Evolutionary conservation across 2,113 vertebrate species (phyloP), one percentile per base, ranked within the genome.

Genomic region (Zootoca vivipara): DNA sequence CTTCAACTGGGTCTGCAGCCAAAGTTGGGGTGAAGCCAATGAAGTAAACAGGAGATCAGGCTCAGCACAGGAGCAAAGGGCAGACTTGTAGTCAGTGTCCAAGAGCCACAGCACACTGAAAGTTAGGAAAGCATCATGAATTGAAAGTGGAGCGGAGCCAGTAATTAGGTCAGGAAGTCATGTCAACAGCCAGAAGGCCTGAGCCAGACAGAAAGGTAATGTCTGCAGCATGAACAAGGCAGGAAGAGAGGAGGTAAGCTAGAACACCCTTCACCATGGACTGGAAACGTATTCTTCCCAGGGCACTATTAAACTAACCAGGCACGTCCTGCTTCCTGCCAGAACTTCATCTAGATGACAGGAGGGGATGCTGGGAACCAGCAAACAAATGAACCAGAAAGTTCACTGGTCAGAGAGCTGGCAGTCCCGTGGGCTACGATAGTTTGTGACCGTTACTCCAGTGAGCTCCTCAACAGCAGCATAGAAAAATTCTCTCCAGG

Each of bases 131-230:
- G 77, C 64, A 79, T 56, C 33, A 2, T 86, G 64, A 42, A 24
- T 35, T n/a, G 30, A 74, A 75, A 65, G 79, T 30, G 77, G 58
- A 83, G n/a, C 28, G 52, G 40, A 67, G 80, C 38, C 80, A 88
- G 24, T 77, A 67, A 83, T 40, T 74, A 56, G 80, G 72, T 88
- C 70, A 88, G 38, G 87, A 77, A 83, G 80, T 83, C 87, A 88
- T 77, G 72, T 88, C 58, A 83, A 88, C 58, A 88, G 80, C 30
- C 80, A 65, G 83, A 83, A 77, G 33, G 40, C 40, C 33, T 28
- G 16, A 77, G 62, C 70, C 87, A 77, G n/a, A 64, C 4, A 77
- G 24, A 33, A 75, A 77, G 87, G 38, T 87, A 73, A 83, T 88
- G 70, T 65, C 70, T 77, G 30, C 69, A 82, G 18, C 38, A 74